Percentiles rank a stretch among this genome's conserved stretches.
Conservation (phyloP, 2,797 vertebrate species). For the Macrochelys suwanniensis region DNA sequence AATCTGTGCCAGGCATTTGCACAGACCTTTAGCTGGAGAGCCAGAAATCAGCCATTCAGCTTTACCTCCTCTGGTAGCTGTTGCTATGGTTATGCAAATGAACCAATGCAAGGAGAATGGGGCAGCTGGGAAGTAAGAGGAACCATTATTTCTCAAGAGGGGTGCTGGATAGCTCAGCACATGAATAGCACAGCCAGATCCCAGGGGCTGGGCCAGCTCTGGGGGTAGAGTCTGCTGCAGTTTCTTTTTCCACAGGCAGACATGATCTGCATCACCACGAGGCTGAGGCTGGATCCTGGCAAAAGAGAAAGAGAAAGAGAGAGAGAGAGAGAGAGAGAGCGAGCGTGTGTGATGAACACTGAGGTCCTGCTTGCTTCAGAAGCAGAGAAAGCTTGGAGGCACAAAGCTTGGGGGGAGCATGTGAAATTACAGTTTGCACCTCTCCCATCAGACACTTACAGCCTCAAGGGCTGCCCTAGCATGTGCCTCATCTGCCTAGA, state of each 20-base stretch:
- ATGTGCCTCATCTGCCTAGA: neutral
- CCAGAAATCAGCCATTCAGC: neutral
- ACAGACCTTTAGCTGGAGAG: neutral
- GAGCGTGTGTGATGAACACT: neutral
- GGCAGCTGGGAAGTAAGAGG: fast-evolving
- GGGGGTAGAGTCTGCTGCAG: neutral
- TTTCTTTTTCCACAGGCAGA: neutral
- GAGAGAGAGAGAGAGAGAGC: no score
- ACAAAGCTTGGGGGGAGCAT: neutral
- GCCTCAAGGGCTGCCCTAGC: neutral
- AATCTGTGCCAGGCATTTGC: fast-evolving
- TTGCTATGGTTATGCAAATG: constrained; percentile 27
- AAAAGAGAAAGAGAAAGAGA: neutral
- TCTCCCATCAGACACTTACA: neutral
- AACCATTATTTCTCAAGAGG: neutral
- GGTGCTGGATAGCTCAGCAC: neutral
- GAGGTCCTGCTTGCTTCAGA: neutral
- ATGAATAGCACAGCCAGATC: fast-evolving
- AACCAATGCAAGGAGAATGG: neutral
- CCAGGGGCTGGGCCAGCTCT: neutral
- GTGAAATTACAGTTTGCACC: neutral
- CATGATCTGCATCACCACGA: fast-evolving
- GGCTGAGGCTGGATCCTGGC: neutral
- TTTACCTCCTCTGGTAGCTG: neutral
- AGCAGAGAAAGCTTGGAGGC: neutral